Evolutionary conservation across 2,888 invertebrate species (phyloP), one percentile per base, ranked within the genome.

Genomic region (Chalcis sispes): DNA sequence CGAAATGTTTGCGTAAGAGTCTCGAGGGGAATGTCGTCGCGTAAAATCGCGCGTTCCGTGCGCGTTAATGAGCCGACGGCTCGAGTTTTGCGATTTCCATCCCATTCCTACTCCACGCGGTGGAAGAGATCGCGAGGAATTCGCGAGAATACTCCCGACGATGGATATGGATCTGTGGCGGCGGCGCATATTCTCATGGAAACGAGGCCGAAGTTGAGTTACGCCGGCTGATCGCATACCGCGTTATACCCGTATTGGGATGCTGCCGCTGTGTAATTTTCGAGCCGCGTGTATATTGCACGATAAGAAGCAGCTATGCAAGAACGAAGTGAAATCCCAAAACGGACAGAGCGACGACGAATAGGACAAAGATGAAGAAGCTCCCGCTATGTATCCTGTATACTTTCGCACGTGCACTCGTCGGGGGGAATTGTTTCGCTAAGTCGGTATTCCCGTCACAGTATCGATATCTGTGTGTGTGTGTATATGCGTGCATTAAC

Each of bases 81-180:
- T n/a, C n/a, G n/a, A n/a, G n/a, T n/a, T n/a, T n/a, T n/a, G 59
- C 46, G 64, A 36, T 32, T 50, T 50, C 50, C 64, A 32, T 32
- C 46, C 42, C n/a, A 56, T n/a, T n/a, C 56, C 25, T n/a, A 15
- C 3, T 13, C 15, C 4, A 10, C 23, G 15, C 23, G n/a, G 27
- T n/a, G 23, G 36, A 59, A 59, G 69, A 70, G 69, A 70, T 70
- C 59, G 42, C 36, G 48, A 7, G 69, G 59, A 70, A 70, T 70
- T 59, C 50, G 52, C 65, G 32, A n/a, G 15, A 1, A 54, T 18
- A 29, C 5, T 5, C 27, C 23, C 59, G 59, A 23, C 50, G 15
- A 27, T 18, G 46, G 15, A 23, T 23, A 65, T 52, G 48, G 65
- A 64, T 13, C 54, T 32, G 13, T 10, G 4, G n/a, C n/a, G n/a